phyloP scores from a whole-genome alignment of 2,797 vertebrate species.

The Momotus momota region DNA sequence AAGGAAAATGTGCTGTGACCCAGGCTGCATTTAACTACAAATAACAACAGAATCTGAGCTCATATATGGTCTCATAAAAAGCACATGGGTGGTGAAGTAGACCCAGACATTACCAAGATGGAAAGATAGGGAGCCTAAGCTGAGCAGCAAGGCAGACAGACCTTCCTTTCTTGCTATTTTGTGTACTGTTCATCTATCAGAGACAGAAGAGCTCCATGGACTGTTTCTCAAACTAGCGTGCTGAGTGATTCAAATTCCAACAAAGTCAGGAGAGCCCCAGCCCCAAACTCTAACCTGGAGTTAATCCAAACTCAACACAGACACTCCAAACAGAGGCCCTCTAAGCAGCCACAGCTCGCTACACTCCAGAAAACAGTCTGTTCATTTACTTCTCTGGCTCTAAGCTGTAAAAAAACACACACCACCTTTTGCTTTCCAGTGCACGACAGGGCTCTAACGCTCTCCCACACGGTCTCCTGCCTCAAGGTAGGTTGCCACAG shows the following conservation, averaged over 20 bases:
- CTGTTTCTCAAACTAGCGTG: neutral
- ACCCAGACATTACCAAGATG: neutral
- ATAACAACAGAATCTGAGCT: neutral
- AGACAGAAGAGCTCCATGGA: neutral
- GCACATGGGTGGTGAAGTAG: neutral
- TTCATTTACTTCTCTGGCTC: neutral
- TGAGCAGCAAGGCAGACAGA: neutral
- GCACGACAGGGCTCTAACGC: neutral
- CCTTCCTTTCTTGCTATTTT: neutral
- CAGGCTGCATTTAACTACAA: conserved; percentile 28
- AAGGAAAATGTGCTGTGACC: conserved; percentile 39
- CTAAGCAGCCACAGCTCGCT: rapidly evolving
- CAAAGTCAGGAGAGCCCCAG: neutral
- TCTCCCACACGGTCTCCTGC: neutral
- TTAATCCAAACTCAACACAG: neutral
- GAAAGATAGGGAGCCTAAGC: neutral
- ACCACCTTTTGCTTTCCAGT: neutral
- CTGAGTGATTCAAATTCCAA: neutral
- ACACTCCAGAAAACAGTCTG: rapidly evolving
- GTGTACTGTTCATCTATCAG: neutral
- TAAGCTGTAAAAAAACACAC: neutral
- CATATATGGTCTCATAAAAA: neutral
- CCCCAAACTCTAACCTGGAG: neutral
- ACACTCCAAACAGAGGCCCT: neutral
- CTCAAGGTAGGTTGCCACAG: neutral